Conservation (phyloP, 2,888 invertebrate species). For the Pimpla rufipes region DNA sequence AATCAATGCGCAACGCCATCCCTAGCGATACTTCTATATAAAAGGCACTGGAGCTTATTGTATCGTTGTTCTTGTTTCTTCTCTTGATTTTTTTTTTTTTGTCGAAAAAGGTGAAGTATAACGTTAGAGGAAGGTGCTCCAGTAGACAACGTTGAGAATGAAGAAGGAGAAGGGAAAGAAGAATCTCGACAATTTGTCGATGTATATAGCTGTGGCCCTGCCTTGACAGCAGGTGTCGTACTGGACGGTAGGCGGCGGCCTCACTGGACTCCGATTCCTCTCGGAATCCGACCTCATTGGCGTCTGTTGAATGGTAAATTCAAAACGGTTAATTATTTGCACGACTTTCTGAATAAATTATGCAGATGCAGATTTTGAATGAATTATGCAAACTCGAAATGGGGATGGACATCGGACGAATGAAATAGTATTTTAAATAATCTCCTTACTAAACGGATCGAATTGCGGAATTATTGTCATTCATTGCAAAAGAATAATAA, state of each 20-base stretch:
- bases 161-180: slow-evolving; percentile 96
- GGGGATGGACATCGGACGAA: background rate
- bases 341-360: slow-evolving; percentile 2
- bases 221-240: slow-evolving; percentile 94
- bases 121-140: slow-evolving; percentile 91
- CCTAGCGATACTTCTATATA: slow-evolving; percentile 70
- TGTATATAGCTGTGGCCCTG: slow-evolving; percentile 90
- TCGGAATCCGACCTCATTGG: slow-evolving; percentile 84
- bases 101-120: slow-evolving; percentile 13
- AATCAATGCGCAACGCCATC: slow-evolving; percentile 58
- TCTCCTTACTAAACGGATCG: background rate
- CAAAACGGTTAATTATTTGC: background rate
- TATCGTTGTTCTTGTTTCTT: background rate
- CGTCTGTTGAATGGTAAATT: slow-evolving; percentile 75
- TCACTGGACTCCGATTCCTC: slow-evolving; percentile 83
- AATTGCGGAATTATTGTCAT: background rate
- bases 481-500: background rate
- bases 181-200: slow-evolving; percentile 95
- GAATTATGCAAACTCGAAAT: background rate
- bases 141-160: slow-evolving; percentile 95
- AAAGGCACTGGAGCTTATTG: slow-evolving; percentile 66
- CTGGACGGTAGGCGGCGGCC: slow-evolving; percentile 86
- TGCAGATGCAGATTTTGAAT: slow-evolving; percentile 5
- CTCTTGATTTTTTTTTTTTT: slow-evolving; percentile 40
- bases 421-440: background rate